Evolutionary conservation across 2,888 invertebrate species (phyloP), one percentile per base, ranked within the genome.

Genomic region (Cephus pygmeus): DNA sequence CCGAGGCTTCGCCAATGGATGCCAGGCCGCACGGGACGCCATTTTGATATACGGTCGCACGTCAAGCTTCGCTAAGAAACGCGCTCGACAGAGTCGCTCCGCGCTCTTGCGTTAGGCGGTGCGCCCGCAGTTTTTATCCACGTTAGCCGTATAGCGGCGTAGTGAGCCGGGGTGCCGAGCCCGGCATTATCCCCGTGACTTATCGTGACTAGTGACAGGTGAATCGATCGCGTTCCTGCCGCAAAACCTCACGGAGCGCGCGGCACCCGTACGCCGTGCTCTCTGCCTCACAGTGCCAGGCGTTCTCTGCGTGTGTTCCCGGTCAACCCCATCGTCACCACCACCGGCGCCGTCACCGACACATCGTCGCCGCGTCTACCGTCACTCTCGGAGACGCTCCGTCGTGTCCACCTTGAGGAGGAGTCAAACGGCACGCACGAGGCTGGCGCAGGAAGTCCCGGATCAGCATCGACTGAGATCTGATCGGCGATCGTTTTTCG

Each of bases 21-120:
- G 88, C 88, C 86, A 86, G 86, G 86, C 89, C 85, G 87, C 85
- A 84, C 84, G 86, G 84, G 88, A 88, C 90, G 90, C 90, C 90
- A 90, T 90, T 90, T 90, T 90, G 90, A 90, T 90, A 88, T 90
- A 90, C 88, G 89, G 86, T 86, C 87, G 86, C 86, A 88, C 89
- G 88, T 90, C 90, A 90, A 88, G 89, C 89, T 83, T 85, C 84
- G 84, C 76, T 71, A 71, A 71, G 71, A 71, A 71, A 71, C 71
- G 31, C 80, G 77, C 76, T 81, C 77, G 76, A 36, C 77, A 80
- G 80, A 82, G 85, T 69, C 73, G 73, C 83, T 85, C 83, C 85
- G 85, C 85, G 84, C 80, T 79, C 69, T 68, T 81, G 69, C 76
- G 33, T 73, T 77, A 56, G 73, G 75, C 79, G 40, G 75, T 35